Evolutionary conservation across 2,797 vertebrate genomes (phyloP), one percentile per base, ranked within the genome.

Genomic region (Alcedo quadribrachys): DNA sequence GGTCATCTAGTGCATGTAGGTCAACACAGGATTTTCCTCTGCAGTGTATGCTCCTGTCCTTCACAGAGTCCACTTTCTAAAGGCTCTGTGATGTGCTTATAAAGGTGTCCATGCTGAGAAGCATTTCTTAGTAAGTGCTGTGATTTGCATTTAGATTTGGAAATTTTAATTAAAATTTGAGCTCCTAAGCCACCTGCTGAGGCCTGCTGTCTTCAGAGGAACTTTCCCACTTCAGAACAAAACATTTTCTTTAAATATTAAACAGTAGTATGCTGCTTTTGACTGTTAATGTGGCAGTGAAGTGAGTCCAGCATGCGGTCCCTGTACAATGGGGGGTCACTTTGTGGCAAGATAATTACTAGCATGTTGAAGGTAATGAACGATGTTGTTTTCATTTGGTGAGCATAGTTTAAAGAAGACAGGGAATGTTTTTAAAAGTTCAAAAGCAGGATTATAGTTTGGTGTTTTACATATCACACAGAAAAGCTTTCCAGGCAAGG

Each of bases 121-220:
- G 89, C 77, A 20, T 95, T 90, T 92, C 85, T 92, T 80, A 88
- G 83, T 63, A 60, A 95, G 92, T 92, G 87, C 91, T 96, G 89
- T 94, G 89, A 94, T 97, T 97, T 97, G 94, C 96, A 96, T 96
- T 96, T 96, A 90, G 93, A 97, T 93, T 87, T 92, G 66, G 78
- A 95, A 93, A 93, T 91, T 93, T 95, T 97, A 97, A 97, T 96
- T 97, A 97, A 94, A 97, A 89, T 85, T 83, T 85, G 87, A 95
- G 91, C 85, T 97, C 80, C 90, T 91, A 63, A 95, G 89, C 90
- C 92, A 93, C 96, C 95, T 97, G 96, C 96, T 90, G 96, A 63
- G 93, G 70, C 84, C 85, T 94, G 92, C 94, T 18, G 22, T 92
- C 94, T 92, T 94, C 90, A 75, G 88, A 92, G 82, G 54, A 94